Evolutionary conservation across 2,113 vertebrate species (phyloP).

Genomic region (Columba janthina): DNA sequence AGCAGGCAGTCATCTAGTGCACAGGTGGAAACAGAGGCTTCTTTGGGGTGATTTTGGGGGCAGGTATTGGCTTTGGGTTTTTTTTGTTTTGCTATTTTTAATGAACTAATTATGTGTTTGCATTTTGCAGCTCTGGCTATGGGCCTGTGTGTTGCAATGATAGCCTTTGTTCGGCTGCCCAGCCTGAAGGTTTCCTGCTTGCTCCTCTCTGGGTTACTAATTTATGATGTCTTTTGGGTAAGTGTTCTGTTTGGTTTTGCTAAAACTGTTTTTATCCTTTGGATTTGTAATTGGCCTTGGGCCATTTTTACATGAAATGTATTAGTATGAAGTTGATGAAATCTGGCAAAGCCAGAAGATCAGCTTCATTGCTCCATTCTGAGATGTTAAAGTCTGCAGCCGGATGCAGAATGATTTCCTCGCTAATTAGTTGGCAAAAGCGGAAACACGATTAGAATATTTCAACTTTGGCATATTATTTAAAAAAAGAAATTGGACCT

Average conservation of each 20-base stretch:
- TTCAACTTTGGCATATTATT: not conserved
- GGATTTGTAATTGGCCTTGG: not conserved
- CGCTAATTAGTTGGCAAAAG: not conserved
- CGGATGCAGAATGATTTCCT: not conserved
- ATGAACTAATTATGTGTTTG: conserved; percentile 3
- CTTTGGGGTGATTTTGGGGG: not conserved
- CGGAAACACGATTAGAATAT: not conserved
- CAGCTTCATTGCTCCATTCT: not conserved
- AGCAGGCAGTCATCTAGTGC: not conserved
- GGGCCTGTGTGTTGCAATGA: conserved; percentile 99
- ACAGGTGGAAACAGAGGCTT: not conserved
- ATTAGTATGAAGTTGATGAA: not conserved
- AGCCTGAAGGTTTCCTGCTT: conserved; percentile 99
- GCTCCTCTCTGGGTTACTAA: conserved; percentile 96
- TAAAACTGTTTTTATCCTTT: not conserved
- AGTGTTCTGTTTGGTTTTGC: conserved; percentile 63
- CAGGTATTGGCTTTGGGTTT: not conserved
- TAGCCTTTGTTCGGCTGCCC: conserved; percentile 97
- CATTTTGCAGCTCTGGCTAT: conserved; percentile 91
- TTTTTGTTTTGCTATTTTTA: not conserved
- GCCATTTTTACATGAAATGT: not conserved
- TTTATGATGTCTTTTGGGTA: conserved; percentile 99
- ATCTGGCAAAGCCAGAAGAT: not conserved
- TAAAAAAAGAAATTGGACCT: not conserved
- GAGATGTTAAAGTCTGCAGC: not conserved